Evolutionary conservation across 2,888 invertebrate genomes (phyloP), one percentile per base, ranked within the genome.

Genomic region (Coremacera marginata): DNA sequence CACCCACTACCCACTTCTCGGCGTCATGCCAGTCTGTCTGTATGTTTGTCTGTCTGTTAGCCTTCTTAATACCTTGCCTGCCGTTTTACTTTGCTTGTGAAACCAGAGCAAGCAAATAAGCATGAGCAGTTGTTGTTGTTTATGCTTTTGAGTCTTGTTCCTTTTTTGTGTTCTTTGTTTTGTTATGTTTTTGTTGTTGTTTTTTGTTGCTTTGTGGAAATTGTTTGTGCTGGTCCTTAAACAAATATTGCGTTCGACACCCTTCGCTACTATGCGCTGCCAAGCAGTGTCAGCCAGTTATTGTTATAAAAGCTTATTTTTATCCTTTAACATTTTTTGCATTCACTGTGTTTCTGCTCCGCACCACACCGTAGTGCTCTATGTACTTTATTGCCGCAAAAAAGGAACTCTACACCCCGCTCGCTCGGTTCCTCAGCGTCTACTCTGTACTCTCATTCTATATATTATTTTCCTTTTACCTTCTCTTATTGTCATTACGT

Each of bases 401-500:
- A 31, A 44, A 44, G 44, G 44, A 44, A 1, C 11, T 44, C 11
- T 44, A 11, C 14, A 1, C 44, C 27, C 57, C 25, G 57, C 25
- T 60, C 25, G 25, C 31, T 31, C 44, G 44, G 14, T 60, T 25
- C 8, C 22, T 25, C 25, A 7, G 57, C 57, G 25, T 60, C 9
- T 27, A 1, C 11, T 25, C 11, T 27, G 4, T 7, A 3, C 57
- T 60, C 55, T 60, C 57, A 57, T 57, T n/a, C 57, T 5, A 7
- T 9, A 8, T 22, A 8, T 27, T 25, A 57, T n/a, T 7, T 22
- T 27, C 19, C 25, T 14, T 25, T 27, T 11, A 22, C 57, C 57
- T 27, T 87, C 85, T 86, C 87, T 87, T 87, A 87, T 87, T 86
- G 87, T 84, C 85, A 84, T 83, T 85, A 87, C 88, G 87, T 87